phyloP scores from a whole-genome alignment of 92 coral and sea anemone genomes.

The Diadumene lineata region DNA sequence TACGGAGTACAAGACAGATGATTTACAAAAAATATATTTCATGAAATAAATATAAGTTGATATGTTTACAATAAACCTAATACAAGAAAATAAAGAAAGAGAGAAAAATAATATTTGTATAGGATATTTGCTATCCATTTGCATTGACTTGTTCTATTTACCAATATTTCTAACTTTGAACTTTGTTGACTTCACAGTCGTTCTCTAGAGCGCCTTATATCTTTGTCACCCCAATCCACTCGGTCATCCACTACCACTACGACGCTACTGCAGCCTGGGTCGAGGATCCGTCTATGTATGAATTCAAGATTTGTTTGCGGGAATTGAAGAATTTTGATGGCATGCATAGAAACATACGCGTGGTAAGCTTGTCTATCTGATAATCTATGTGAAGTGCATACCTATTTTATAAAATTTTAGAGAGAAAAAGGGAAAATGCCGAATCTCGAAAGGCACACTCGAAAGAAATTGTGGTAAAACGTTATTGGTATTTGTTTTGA shows the following conservation, averaged over 20 bases:
- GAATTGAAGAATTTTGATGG: conserved; percentile 76
- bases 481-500: too few relatives aligned
- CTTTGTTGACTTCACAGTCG: conserved; percentile 16
- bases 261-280: conserved; percentile 72
- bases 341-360: conserved; percentile 48
- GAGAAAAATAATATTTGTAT: too few relatives aligned
- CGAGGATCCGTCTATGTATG: conserved; percentile 47
- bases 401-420: too few relatives aligned
- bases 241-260: conserved; percentile 20
- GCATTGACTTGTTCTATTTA: too few relatives aligned
- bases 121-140: too few relatives aligned
- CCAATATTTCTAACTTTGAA: neutral
- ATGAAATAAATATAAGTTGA: neutral
- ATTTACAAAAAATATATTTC: neutral
- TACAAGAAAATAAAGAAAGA: too few relatives aligned
- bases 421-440: too few relatives aligned
- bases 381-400: too few relatives aligned
- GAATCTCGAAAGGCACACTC: too few relatives aligned
- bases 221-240: conserved; percentile 60
- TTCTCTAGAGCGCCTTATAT: conserved; percentile 49
- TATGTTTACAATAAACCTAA: neutral
- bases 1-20: too few relatives aligned
- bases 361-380: conserved; percentile 36
- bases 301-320: conserved; percentile 61
- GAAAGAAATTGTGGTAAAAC: too few relatives aligned